phyloP scores from a whole-genome alignment of 2,797 vertebrate species.

The Hylomyscus alleni region DNA sequence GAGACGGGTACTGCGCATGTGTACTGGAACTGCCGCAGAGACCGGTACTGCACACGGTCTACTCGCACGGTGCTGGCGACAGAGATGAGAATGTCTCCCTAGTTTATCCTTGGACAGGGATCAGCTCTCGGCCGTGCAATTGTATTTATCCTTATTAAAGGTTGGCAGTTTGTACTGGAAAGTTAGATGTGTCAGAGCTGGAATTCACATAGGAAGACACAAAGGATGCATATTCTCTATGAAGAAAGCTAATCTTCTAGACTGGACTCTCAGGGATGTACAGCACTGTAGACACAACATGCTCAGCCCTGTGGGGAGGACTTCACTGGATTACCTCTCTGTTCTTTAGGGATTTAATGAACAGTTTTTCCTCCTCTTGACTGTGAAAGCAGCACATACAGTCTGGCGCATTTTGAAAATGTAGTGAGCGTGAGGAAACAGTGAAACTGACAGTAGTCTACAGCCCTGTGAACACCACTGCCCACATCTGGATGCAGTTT shows the following conservation, averaged over 20 bases:
- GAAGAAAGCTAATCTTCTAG: neutral
- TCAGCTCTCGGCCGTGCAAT: neutral
- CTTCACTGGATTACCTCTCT: neutral
- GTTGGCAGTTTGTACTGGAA: neutral
- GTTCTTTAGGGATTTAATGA: neutral
- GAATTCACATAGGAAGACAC: neutral
- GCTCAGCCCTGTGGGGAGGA: neutral
- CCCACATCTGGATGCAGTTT: neutral
- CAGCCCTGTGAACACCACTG: neutral
- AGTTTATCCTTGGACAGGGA: neutral
- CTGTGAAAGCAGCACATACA: conserved; percentile 4
- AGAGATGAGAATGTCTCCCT: neutral
- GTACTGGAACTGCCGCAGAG: neutral
- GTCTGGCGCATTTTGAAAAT: conserved; percentile 45
- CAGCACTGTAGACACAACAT: too few species aligned
- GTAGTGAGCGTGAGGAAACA: neutral
- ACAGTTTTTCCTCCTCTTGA: neutral
- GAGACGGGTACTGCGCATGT: too few species aligned
- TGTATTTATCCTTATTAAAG: neutral
- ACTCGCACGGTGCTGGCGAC: neutral
- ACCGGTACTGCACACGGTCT: neutral
- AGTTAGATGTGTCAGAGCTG: neutral
- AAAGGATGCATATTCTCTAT: neutral
- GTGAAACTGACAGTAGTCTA: neutral
- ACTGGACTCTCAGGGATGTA: neutral